Base-by-base conservation (phyloP, 1,140 invertebrate species). In the Phenacoccus solenopsis region DNA sequence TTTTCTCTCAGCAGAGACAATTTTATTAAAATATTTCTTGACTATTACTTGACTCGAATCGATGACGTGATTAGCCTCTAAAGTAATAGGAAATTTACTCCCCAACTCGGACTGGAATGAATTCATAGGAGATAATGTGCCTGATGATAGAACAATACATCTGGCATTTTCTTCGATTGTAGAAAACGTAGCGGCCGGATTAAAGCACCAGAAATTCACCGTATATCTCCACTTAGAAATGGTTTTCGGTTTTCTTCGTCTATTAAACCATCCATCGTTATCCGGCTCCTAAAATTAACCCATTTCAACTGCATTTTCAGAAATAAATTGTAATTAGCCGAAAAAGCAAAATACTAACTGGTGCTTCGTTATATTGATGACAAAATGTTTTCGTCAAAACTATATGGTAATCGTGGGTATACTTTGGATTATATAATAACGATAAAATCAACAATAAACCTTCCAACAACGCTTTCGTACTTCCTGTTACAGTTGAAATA, bases 1-100 rank as follows among this genome's bases (percentile, higher is more conserved):
- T 64, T 24, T 49, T 4, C 16, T 16, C 38, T 49, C 5, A n/a
- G 4, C 13, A 10, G 5, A 49, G 20, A 9, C 20, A 49, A n/a
- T 49, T 35, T 73, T 28, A 70, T 67, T 9, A 21, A 68, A 69
- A 67, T 28, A 5, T 49, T 49, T 16, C n/a, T 24, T 79, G 87
- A 90, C n/a, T n/a, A n/a, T 49, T 28, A 98, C 85, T 82, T 98
- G 96, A 75, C 88, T 85, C 30, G 83, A 79, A 61, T 86, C 83
- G 1, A 98, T 89, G 70, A 98, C 94, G 78, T 99, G 97, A 12
- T 91, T 90, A 82, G 97, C 98, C 82, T 97, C 92, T 64, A 99
- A 80, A 64, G 82, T 80, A 0, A 89, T 83, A 24, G 84, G 83
- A 72, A 97, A 86, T 21, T 88, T 86, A 78, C 90, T 85, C 28